Percentiles rank a stretch among this genome's conserved stretches.
Conservation (phyloP, 2,113 vertebrate genomes). For the Platysternon megacephalum region DNA sequence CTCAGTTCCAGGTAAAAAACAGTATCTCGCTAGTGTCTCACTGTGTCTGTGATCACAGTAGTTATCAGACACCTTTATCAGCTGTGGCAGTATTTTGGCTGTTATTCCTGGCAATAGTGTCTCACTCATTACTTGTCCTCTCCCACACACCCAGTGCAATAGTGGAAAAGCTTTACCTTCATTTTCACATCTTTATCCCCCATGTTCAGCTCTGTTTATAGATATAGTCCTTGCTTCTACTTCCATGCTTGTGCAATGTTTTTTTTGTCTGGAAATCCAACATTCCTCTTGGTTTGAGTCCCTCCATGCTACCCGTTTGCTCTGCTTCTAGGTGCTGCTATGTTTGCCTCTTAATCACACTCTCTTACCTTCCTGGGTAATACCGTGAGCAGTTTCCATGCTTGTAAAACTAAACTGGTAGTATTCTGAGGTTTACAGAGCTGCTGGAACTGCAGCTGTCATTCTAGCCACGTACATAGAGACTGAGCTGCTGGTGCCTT, state of each 20-base stretch:
- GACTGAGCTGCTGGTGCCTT: not conserved
- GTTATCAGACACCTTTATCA: not conserved
- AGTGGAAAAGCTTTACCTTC: not conserved
- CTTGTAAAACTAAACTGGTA: not conserved
- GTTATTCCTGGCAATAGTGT: not conserved
- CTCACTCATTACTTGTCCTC: not conserved
- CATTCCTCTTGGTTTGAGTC: not conserved
- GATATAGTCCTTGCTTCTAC: not conserved
- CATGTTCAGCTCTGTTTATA: not conserved
- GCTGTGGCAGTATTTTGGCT: not conserved
- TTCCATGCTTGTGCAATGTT: not conserved
- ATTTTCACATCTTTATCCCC: not conserved
- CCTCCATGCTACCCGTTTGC: not conserved
- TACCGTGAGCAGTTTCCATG: not conserved
- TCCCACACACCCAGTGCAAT: not conserved
- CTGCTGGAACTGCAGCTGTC: not conserved
- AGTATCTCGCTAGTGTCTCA: not conserved
- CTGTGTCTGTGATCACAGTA: not conserved
- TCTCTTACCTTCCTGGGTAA: not conserved
- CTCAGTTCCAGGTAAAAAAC: not conserved
- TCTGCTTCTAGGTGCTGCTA: not conserved
- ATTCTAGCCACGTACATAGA: not conserved
- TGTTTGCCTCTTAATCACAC: not conserved
- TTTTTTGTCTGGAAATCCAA: not conserved
- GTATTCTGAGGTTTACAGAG: not conserved